Evolutionary conservation across 1,140 invertebrate species (phyloP).

Genomic region (Lordiphosa clarofinis): DNA sequence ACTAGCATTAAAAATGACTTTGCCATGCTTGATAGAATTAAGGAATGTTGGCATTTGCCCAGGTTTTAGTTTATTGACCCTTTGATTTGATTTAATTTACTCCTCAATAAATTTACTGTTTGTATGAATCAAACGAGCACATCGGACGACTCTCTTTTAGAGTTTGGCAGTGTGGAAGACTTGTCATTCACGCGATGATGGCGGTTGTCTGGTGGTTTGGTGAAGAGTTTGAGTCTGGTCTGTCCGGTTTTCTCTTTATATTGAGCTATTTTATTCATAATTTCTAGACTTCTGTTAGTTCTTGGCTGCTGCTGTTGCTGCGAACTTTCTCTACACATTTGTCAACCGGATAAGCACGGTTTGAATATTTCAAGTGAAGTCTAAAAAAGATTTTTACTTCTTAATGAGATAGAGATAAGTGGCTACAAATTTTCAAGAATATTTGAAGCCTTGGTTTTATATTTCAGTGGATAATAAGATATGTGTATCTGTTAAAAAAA

Average conservation of each 20-base stretch:
- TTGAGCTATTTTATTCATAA: constrained; percentile 68
- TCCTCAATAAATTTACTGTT: constrained; percentile 51
- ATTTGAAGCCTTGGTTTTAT: no score
- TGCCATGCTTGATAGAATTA: constrained; percentile 7
- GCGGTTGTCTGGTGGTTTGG: constrained; percentile 16
- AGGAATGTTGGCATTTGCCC: constrained; percentile 2
- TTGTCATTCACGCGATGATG: constrained; percentile 30
- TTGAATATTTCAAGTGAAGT: background rate
- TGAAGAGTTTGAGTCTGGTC: constrained; percentile 27
- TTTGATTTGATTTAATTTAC: constrained; percentile 33
- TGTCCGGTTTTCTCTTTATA: constrained; percentile 61
- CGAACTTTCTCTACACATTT: constrained; percentile 65
- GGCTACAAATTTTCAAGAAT: no score
- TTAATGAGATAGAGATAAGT: no score
- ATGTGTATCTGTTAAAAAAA: no score
- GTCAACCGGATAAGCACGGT: constrained; percentile 41
- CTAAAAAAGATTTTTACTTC: no score
- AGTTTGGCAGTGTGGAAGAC: constrained; percentile 26
- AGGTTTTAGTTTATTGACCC: constrained; percentile 53
- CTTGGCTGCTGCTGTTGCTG: constrained; percentile 24
- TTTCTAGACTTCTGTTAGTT: constrained; percentile 66
- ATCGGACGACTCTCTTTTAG: background rate
- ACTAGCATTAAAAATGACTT: constrained; percentile 6
- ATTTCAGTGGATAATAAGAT: no score
- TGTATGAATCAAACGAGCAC: constrained; percentile 46